These are phyloP conservation scores for Drosophila eugracilis DNA, from an alignment of 1,140 invertebrate species.

Conservation along the genomic window DNA sequence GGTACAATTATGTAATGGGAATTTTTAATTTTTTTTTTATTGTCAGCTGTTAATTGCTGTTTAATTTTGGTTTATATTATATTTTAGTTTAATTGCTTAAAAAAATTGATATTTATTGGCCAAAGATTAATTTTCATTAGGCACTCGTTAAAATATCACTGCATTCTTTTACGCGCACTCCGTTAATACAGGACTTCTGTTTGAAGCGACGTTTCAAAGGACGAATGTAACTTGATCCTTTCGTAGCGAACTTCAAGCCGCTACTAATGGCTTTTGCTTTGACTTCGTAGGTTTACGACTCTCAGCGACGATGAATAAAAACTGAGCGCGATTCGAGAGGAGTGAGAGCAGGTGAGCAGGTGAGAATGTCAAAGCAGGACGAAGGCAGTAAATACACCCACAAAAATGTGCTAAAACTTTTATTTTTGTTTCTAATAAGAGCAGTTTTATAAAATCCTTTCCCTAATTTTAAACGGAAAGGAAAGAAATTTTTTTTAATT, in stretches of 20 bases:
- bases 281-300: conserved; percentile 28
- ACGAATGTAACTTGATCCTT: conserved; percentile 54
- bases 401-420: not conserved
- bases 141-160: conserved; percentile 29
- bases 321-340: conserved; percentile 1
- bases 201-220: conserved; percentile 11
- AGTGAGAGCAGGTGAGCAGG: conserved; percentile 2
- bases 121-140: conserved; percentile 5
- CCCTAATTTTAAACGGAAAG: too few relatives aligned
- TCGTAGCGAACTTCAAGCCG: conserved; percentile 58
- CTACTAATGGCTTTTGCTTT: conserved; percentile 42
- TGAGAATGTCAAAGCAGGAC: conserved; percentile 16
- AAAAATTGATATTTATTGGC: not conserved
- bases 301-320: not conserved
- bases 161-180: conserved; percentile 59
- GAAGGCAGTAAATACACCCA: conserved; percentile 14
- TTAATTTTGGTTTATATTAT: not conserved
- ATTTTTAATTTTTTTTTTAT: not conserved
- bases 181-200: conserved; percentile 12
- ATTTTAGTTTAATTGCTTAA: not conserved
- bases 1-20: conserved; percentile 36
- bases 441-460: too few relatives aligned
- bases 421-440: not conserved
- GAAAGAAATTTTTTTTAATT: too few relatives aligned
- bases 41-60: not conserved